Evolutionary conservation across 2,888 invertebrate species (phyloP), one percentile per base, ranked within the genome.

Genomic region (Atethmia centrago): DNA sequence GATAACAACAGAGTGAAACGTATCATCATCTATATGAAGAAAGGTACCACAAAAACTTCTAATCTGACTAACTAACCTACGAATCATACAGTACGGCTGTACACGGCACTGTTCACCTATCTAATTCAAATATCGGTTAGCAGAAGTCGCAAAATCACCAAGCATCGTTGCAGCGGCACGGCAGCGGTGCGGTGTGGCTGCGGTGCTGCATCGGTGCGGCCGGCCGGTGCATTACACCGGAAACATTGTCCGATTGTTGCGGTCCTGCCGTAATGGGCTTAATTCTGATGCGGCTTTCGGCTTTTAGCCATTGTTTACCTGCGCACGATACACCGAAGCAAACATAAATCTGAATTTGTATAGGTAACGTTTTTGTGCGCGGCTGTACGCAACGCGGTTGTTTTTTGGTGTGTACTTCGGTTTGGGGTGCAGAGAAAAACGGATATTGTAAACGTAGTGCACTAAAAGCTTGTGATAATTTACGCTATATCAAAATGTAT

Each of bases 231-330:
- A 94, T 94, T 94, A 94, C 93, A 94, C 92, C 87, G 92, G 92
- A 92, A 91, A 90, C 91, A 89, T 87, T 86, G 88, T 87, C 91
- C 92, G 92, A 93, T 93, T 92, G 94, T 92, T 95, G 95, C 90
- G 95, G 95, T 93, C 81, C 80, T 86, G 82, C 87, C 88, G 91
- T 95, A 95, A 95, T 96, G 94, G 95, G 92, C 94, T 95, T 95
- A 95, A 95, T 95, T 94, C 93, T 92, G 93, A 90, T 93, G 95
- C 90, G 95, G 95, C 95, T 95, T 95, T 94, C 90, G 90, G 95
- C 95, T 95, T 95, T 95, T 95, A 95, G 94, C 93, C 93, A 91
- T 94, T 95, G 95, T 95, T 94, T 95, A 93, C 95, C 93, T 93
- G 92, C 91, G 84, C 85, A 88, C 87, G 85, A 85, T 86, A 77